Evolutionary conservation across 2,113 vertebrate species (phyloP), one percentile per base, ranked within the genome.

Genomic region (Callorhinus ursinus): DNA sequence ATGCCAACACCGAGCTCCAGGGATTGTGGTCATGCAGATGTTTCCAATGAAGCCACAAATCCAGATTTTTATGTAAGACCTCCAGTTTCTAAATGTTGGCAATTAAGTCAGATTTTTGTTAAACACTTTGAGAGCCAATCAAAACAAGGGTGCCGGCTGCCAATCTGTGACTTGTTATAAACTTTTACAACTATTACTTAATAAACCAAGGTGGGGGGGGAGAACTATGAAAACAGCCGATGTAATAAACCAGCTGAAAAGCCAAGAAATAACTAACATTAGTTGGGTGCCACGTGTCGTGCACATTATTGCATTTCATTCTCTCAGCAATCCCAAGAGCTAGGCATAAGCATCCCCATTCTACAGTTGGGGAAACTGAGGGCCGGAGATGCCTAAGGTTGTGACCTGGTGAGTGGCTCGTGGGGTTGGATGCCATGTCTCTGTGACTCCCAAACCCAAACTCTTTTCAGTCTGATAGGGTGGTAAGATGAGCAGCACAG

Each of bases 61-160:
- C 94, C 88, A 95, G 83, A 65, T 55, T 93, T 97, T 97, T 97
- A 94, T 96, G 90, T 95, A 96, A 82, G 67, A 87, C 69, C 90
- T 79, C 90, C 53, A 22, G 39, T 90, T 97, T 97, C 93, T 42
- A 74, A 90, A 82, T 77, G 31, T 90, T 97, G 88, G 92, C 92
- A 84, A 89, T 80, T 79, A 82, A 89, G 9, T 86, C 53, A 72
- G 67, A 39, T 86, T 95, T 95, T 95, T 93, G 26, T 72, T 69
- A 96, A 84, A 85, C 42, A 53, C 65, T 93, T 85, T 13, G 49
- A 86, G 31, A 21, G 96, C 97, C 96, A 97, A 96, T 95, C 92
- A 92, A 96, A 97, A 95, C 96, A 97, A 95, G 74, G 59, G 80
- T 79, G 55, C 84, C 21, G 55, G 96, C 55, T 7, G 51, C 79